phyloP scores from a whole-genome alignment of 2,797 vertebrate genomes.

The Nyctibius grandis region DNA sequence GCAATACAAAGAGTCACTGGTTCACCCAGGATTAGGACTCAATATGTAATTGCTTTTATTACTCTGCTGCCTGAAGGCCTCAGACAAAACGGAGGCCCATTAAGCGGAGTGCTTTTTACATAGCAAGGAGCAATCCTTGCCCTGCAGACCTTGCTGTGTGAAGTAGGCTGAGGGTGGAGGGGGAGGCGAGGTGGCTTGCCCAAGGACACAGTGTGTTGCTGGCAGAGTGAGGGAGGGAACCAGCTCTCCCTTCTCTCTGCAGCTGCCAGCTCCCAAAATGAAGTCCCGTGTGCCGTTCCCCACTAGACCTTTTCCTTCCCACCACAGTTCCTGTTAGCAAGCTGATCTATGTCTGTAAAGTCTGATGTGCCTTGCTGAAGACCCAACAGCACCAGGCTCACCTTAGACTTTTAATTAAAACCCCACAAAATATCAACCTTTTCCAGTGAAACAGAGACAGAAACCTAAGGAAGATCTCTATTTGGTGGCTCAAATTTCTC shows the following conservation, averaged over 20 bases:
- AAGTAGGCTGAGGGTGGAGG: constrained; percentile 41
- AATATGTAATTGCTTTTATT: constrained; percentile 60
- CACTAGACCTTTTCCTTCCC: not conserved
- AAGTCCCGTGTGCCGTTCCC: not conserved
- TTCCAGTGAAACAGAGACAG: not conserved
- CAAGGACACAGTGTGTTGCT: not conserved
- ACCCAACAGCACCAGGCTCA: not conserved
- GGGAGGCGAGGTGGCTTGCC: constrained; percentile 14
- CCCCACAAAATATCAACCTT: not conserved
- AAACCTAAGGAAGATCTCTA: not conserved
- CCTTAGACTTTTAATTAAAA: not conserved
- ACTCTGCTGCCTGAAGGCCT: constrained; percentile 49
- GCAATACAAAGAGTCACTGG: not conserved
- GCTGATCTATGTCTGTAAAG: not conserved
- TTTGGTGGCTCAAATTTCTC: not conserved
- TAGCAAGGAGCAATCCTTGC: constrained; percentile 35
- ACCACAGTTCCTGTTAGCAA: not conserved
- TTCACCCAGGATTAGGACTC: constrained; percentile 52
- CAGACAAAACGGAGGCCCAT: constrained; percentile 25
- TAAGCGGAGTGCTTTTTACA: not conserved
- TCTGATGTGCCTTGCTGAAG: not conserved
- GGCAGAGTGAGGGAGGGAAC: not conserved
- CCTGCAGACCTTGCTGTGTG: constrained; percentile 43
- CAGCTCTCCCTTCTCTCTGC: not conserved
- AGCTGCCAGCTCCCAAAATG: not conserved